phyloP scores from a whole-genome alignment of 2,113 vertebrate species.

The Euleptes europaea region DNA sequence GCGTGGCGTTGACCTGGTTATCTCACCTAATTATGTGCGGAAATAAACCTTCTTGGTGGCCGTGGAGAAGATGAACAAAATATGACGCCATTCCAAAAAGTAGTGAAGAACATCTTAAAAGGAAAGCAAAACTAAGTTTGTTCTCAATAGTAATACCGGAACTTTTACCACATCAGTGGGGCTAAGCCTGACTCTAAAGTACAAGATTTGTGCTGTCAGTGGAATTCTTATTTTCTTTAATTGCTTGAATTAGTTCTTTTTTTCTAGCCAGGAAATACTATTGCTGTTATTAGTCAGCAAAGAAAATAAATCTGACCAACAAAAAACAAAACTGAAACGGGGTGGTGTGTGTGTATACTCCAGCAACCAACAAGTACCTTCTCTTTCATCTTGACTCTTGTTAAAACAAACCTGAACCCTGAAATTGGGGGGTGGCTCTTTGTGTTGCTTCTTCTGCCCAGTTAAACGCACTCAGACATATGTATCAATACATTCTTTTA shows the following conservation, averaged over 20 bases:
- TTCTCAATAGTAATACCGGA: slow-evolving; percentile 70
- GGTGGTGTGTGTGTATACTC: too few relatives aligned
- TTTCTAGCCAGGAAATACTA: background rate
- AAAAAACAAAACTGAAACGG: background rate
- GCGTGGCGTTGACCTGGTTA: too few relatives aligned
- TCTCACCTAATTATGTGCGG: slow-evolving; percentile 25
- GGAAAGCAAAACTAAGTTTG: slow-evolving; percentile 48
- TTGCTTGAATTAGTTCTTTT: background rate
- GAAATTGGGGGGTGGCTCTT: background rate
- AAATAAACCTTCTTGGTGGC: slow-evolving; percentile 54
- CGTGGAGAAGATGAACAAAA: slow-evolving; percentile 55
- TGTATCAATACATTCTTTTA: background rate
- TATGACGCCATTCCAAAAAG: slow-evolving; percentile 57
- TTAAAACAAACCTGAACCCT: too few relatives aligned
- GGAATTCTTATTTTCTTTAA: background rate
- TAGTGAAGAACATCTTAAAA: slow-evolving; percentile 63
- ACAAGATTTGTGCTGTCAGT: background rate
- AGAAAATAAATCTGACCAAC: background rate
- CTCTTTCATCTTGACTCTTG: background rate
- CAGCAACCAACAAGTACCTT: too few relatives aligned
- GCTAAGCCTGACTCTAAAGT: background rate
- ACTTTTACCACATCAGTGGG: slow-evolving; percentile 5
- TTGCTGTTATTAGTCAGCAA: background rate
- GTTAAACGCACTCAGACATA: background rate
- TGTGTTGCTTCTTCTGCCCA: background rate